Conservation (phyloP, 2,797 vertebrate species). For the Syngnathus acus region DNA sequence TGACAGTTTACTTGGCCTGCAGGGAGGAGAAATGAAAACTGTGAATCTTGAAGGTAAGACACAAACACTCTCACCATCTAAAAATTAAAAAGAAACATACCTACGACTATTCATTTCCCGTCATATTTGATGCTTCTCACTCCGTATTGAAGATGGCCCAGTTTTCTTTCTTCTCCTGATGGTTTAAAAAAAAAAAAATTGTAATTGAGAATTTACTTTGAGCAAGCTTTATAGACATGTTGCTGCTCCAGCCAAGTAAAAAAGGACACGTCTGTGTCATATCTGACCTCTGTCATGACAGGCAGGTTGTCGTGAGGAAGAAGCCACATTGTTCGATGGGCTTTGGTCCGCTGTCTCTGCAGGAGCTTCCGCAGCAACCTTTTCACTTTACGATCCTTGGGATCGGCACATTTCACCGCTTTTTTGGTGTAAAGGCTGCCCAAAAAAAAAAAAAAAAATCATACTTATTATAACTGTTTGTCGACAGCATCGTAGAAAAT, state of each 20-base stretch:
- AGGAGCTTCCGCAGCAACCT: constrained; percentile 72
- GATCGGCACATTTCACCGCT: constrained; percentile 76
- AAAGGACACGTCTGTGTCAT: not conserved
- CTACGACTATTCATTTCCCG: constrained; percentile 52
- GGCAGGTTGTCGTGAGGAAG: constrained; percentile 69
- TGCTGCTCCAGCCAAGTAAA: too few relatives aligned
- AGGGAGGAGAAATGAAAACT: constrained; percentile 13
- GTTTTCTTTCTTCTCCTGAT: constrained; percentile 58
- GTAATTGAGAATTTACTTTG: not conserved
- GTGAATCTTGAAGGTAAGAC: not conserved
- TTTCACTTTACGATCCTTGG: constrained; percentile 72
- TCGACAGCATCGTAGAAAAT: constrained; percentile 5
- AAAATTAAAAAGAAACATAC: constrained; percentile 22
- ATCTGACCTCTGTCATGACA: constrained; percentile 70
- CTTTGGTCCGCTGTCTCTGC: constrained; percentile 61
- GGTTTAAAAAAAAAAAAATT: constrained; percentile 12
- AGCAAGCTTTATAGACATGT: too few relatives aligned
- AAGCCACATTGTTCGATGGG: constrained; percentile 63
- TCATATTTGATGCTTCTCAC: constrained; percentile 29
- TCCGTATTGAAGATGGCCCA: constrained; percentile 52
- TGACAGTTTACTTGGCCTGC: constrained; percentile 65
- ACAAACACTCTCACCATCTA: not conserved
- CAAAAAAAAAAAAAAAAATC: constrained; percentile 9
- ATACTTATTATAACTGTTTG: not conserved
- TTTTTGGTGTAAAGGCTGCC: constrained; percentile 76